Base-by-base conservation (phyloP, 2,797 vertebrate genomes). In the Alcedo atthis region DNA sequence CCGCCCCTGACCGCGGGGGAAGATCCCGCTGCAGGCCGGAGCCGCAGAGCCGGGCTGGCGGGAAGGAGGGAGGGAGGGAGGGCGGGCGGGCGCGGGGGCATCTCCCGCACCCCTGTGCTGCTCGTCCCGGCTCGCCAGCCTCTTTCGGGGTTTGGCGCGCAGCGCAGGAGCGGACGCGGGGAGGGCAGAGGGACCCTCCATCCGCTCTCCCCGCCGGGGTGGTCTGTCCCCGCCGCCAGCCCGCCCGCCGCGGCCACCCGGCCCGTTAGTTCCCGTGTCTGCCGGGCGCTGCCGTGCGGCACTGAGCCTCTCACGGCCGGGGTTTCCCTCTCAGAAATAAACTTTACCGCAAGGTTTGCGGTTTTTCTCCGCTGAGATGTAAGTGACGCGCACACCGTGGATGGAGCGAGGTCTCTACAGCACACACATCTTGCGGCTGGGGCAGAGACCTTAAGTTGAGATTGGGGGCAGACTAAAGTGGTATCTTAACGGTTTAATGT, bases 361-460 rank as follows among this genome's bases (percentile, higher is more conserved):
- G 2, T 59, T 62, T 24, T 32, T 22, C 20, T 6, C 5, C 32
- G 30, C 13, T 45, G 43, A 3, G 64, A 9, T 73, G 43, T 9
- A n/a, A 5, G 48, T 33, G 91, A 7, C 35, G 25, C 35, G 2
- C 73, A 0, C 3, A 8, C 12, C 35, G 40, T 2, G 81, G 28
- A 15, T 22, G n/a, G 32, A 5, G 54, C 2, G 12, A n/a, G 21
- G n/a, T 64, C 30, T 9, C 21, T 6, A 0, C 8, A 5, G 48
- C 3, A 1, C 48, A 3, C 33, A 4, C 33, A 5, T 45, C 26
- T 64, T 6, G 17, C 13, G 6, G 4, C n/a, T 80, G 6, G 25
- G 53, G 61, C 46, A 11, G 33, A n/a, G 62, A 14, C 15, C 53
- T 45, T 18, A 74, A 85, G 81, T 53, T 89, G 32, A 30, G 53